Evolutionary conservation across 2,113 vertebrate genomes (phyloP).

Genomic region (Dicrurus megarhynchus): DNA sequence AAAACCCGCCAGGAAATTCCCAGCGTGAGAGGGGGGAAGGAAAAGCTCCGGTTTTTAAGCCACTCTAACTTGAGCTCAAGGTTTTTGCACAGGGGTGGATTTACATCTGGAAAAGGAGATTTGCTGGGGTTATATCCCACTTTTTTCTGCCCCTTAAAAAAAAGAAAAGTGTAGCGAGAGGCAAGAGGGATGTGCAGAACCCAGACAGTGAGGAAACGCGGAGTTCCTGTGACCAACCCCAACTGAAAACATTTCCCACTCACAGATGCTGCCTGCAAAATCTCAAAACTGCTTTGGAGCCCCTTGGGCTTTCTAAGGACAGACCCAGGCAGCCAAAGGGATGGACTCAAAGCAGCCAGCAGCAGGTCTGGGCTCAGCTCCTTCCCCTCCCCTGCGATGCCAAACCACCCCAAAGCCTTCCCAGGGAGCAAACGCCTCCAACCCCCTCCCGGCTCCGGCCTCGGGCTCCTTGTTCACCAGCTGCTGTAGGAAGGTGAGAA

Average conservation of each 20-base stretch:
- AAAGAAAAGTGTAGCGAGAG: background rate
- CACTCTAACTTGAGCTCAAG: background rate
- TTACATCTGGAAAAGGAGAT: background rate
- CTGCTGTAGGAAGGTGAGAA: background rate
- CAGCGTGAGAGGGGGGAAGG: background rate
- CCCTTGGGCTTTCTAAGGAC: background rate
- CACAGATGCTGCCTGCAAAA: background rate
- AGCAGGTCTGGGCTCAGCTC: background rate
- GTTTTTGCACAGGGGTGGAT: background rate
- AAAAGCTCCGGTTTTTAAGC: background rate
- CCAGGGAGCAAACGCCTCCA: rapidly evolving
- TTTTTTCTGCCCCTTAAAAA: rapidly evolving
- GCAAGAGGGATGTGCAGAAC: background rate
- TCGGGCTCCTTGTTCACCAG: rapidly evolving
- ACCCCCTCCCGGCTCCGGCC: background rate
- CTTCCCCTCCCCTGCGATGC: rapidly evolving
- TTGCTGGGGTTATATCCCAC: background rate
- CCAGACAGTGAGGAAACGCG: background rate
- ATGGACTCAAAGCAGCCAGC: background rate
- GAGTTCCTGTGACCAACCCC: background rate
- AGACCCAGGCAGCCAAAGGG: background rate
- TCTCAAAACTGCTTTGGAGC: background rate
- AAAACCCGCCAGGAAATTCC: background rate
- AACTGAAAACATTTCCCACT: background rate
- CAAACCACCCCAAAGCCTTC: background rate